phyloP scores from a whole-genome alignment of 1,140 invertebrate species.

The Sycobia sp. region DNA sequence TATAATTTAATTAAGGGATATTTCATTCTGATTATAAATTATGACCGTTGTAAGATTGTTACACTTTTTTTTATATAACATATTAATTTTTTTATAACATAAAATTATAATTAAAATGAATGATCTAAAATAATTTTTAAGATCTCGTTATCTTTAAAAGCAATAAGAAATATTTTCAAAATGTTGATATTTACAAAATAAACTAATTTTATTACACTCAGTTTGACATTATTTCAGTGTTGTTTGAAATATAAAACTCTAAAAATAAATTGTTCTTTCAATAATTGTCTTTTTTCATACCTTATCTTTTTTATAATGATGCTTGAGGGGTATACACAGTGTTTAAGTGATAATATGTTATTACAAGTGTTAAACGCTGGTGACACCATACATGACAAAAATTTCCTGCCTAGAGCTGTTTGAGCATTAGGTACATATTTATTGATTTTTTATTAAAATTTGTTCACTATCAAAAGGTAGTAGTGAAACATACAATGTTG shows the following conservation, averaged over 20 bases:
- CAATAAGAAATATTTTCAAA: too few species aligned
- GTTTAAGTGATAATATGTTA: constrained; percentile 10
- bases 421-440: constrained; percentile 9
- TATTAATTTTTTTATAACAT: too few species aligned
- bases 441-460: neutral
- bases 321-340: neutral
- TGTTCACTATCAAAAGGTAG: constrained; percentile 1
- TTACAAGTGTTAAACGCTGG: constrained; percentile 13
- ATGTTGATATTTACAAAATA: too few species aligned
- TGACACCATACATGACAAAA: constrained; percentile 13
- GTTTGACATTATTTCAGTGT: too few species aligned
- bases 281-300: neutral
- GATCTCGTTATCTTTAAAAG: too few species aligned
- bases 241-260: neutral
- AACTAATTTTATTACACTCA: too few species aligned
- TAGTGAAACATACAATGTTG: constrained; percentile 21
- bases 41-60: neutral
- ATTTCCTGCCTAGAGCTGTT: constrained; percentile 18
- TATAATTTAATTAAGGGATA: constrained; percentile 5
- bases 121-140: too few species aligned
- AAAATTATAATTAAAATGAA: too few species aligned
- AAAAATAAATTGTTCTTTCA: constrained; percentile 3
- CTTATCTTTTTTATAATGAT: neutral
- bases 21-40: constrained; percentile 10
- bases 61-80: neutral